A percentile compares a stretch with the other conserved stretches of the same genome.
Evolutionary conservation across 2,888 invertebrate species (phyloP).

Genomic region (Fragum fragum): DNA sequence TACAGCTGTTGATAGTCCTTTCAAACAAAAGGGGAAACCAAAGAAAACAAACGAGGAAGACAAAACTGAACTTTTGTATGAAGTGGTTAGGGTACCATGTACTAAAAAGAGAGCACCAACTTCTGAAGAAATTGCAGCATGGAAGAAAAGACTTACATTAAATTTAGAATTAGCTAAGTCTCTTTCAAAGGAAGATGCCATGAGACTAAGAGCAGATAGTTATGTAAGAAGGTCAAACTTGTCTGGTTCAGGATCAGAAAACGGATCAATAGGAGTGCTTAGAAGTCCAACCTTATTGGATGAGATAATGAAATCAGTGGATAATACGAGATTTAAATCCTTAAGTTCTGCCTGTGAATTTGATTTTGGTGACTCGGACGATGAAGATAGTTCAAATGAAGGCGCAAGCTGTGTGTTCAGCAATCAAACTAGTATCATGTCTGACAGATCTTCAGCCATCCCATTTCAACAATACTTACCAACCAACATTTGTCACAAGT

Average conservation of each 20-base stretch:
- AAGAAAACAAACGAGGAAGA: constrained; percentile 40
- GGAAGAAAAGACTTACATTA: constrained; percentile 51
- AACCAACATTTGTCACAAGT: background rate
- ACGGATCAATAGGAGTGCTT: constrained; percentile 4
- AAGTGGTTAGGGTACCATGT: constrained; percentile 45
- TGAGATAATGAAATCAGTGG: constrained; percentile 65
- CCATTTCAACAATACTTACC: background rate
- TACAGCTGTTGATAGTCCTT: constrained; percentile 55
- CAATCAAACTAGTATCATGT: constrained; percentile 47
- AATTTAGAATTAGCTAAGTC: constrained; percentile 29
- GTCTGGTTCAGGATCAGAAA: constrained; percentile 5
- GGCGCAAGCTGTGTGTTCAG: constrained; percentile 26
- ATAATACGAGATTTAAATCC: constrained; percentile 41
- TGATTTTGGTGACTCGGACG: constrained; percentile 43
- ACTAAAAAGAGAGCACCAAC: constrained; percentile 49
- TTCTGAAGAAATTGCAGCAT: constrained; percentile 42
- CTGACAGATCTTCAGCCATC: constrained; percentile 15
- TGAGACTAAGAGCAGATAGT: constrained; percentile 32
- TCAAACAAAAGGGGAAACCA: constrained; percentile 47
- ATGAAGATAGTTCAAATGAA: constrained; percentile 53
- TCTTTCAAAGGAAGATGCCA: background rate
- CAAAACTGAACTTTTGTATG: constrained; percentile 53
- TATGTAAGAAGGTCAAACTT: constrained; percentile 23
- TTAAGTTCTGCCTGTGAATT: constrained; percentile 21
- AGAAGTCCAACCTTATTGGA: constrained; percentile 60